A percentile compares a stretch with the other conserved stretches of the same genome.
Conservation (phyloP, 2,113 vertebrate genomes). For the Psophia crepitans region DNA sequence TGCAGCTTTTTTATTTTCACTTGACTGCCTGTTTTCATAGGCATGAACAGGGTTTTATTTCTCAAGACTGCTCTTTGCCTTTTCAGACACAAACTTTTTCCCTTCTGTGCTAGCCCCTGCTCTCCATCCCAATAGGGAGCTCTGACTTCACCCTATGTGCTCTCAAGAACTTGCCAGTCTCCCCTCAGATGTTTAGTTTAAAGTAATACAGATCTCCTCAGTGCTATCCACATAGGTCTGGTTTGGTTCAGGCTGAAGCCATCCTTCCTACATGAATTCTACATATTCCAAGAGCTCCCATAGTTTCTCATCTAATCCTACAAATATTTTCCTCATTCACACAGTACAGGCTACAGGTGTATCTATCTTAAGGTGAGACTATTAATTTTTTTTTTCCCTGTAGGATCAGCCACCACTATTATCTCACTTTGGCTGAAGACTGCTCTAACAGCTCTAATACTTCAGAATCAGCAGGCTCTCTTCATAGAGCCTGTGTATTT, state of each 20-base stretch:
- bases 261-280: background rate
- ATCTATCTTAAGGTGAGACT: background rate
- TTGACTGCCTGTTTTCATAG: background rate
- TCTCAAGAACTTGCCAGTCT: background rate
- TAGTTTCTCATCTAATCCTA: background rate
- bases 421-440: background rate
- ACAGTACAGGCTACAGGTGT: background rate
- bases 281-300: background rate
- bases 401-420: background rate
- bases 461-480: background rate
- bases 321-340: background rate
- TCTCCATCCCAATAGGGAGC: fast-evolving
- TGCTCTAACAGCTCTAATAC: background rate
- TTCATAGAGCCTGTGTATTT: background rate
- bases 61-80: background rate
- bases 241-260: background rate
- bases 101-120: background rate
- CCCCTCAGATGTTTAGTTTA: background rate
- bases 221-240: background rate
- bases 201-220: background rate
- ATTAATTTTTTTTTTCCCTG: background rate
- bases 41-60: background rate
- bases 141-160: background rate
- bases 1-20: background rate
- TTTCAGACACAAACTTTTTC: background rate